phyloP scores from a whole-genome alignment of 2,113 vertebrate genomes.

The Vulpes ferrilata region DNA sequence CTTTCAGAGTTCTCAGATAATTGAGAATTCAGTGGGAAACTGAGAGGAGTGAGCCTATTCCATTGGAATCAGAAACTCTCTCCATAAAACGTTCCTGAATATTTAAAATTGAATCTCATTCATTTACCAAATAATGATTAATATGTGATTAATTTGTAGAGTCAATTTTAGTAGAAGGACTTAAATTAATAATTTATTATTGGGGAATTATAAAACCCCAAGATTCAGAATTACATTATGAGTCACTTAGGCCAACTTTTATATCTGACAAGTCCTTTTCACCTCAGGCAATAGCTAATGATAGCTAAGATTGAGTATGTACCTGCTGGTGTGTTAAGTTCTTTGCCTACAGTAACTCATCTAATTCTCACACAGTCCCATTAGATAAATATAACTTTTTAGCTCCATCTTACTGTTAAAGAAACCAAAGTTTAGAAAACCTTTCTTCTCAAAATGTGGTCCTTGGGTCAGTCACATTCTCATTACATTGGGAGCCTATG shows the following conservation, averaged over 20 bases:
- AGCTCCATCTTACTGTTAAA: slow-evolving; percentile 10
- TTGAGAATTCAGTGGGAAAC: not conserved
- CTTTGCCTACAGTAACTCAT: not conserved
- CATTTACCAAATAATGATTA: not conserved
- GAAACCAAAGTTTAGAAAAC: slow-evolving; percentile 37
- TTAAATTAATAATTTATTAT: not conserved
- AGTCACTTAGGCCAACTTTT: not conserved
- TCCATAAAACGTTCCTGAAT: not conserved
- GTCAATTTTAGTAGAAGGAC: not conserved
- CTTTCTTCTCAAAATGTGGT: not conserved
- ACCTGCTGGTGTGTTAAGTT: not conserved
- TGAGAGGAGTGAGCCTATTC: not conserved
- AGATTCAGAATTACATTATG: not conserved
- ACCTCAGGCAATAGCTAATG: not conserved
- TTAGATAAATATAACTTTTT: not conserved
- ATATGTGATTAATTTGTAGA: not conserved
- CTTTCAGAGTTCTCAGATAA: not conserved
- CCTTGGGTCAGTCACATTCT: not conserved
- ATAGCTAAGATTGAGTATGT: not conserved
- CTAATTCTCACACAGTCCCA: not conserved
- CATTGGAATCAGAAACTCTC: not conserved
- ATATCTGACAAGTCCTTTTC: not conserved
- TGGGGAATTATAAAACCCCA: not conserved
- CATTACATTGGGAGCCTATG: not conserved
- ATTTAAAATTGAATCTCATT: slow-evolving; percentile 39